These are phyloP conservation scores for Xenops minutus DNA, from an alignment of 2,797 vertebrate species.

Conservation along the genomic window DNA sequence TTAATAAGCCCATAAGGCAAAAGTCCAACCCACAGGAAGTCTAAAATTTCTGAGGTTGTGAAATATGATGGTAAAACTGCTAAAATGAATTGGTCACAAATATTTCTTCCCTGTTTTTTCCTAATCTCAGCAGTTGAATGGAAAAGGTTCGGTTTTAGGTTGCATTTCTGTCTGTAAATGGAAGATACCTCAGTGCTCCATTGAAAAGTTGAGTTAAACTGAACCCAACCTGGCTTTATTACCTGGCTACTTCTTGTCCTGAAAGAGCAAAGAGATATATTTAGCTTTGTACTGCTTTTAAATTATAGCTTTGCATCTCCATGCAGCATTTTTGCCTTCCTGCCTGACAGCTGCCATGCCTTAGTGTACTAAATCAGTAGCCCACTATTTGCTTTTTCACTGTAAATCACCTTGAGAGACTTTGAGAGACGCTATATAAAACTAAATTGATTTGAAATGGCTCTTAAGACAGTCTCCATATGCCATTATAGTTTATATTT, in stretches of 20 bases:
- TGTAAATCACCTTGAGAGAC: constrained; percentile 62
- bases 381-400: constrained; percentile 51
- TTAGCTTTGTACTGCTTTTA: constrained; percentile 21
- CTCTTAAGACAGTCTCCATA: constrained; percentile 54
- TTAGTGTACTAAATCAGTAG: constrained; percentile 46
- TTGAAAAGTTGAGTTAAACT: background rate
- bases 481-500: constrained; percentile 60
- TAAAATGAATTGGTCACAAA: constrained; percentile 57
- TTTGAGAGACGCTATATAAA: constrained; percentile 35
- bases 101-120: constrained; percentile 50
- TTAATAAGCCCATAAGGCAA: constrained; percentile 43
- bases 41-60: constrained; percentile 63
- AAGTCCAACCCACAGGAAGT: constrained; percentile 64
- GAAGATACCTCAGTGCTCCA: background rate
- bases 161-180: constrained; percentile 2
- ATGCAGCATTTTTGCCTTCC: constrained; percentile 15
- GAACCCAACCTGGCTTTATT: background rate
- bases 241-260: background rate
- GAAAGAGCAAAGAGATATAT: background rate
- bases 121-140: constrained; percentile 12
- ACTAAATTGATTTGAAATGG: constrained; percentile 68
- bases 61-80: constrained; percentile 56
- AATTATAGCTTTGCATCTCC: constrained; percentile 5
- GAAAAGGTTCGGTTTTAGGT: constrained; percentile 28
- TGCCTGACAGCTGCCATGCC: constrained; percentile 28